Conservation (phyloP, 2,113 vertebrate species). For the Pseudorasbora parva region DNA sequence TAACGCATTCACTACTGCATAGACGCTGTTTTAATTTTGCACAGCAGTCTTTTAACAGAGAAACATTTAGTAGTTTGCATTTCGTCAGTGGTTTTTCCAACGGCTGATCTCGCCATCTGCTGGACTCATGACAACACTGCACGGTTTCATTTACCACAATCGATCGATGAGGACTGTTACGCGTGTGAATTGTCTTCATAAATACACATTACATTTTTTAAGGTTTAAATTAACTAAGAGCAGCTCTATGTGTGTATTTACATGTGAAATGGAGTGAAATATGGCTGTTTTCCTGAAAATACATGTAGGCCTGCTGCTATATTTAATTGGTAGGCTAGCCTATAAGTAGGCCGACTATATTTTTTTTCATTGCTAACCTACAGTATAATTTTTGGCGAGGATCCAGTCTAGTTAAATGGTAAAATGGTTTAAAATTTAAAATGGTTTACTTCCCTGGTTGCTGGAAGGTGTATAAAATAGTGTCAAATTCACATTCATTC, state of each 20-base stretch:
- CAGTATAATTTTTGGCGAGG: neutral
- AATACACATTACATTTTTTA: neutral
- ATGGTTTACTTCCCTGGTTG: neutral
- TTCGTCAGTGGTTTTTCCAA: neutral
- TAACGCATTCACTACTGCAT: neutral
- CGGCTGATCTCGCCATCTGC: constrained; percentile 30
- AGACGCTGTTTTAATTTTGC: neutral
- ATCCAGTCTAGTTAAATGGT: neutral
- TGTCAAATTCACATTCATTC: neutral
- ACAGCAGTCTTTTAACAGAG: neutral
- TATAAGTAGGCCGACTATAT: too few species aligned
- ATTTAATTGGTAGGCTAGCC: too few species aligned
- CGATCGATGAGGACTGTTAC: neutral
- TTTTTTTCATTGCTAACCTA: neutral
- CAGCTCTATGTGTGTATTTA: too few species aligned
- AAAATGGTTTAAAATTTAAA: neutral
- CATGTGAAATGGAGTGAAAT: too few species aligned
- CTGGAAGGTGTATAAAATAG: neutral
- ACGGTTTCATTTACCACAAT: neutral
- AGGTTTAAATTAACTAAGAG: neutral
- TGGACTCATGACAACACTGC: neutral
- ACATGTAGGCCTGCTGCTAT: neutral
- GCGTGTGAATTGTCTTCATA: too few species aligned
- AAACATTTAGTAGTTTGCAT: neutral
- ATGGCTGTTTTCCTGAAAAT: neutral